Base-by-base conservation (phyloP, 2,888 invertebrate genomes). In the Scaeva pyrastri region DNA sequence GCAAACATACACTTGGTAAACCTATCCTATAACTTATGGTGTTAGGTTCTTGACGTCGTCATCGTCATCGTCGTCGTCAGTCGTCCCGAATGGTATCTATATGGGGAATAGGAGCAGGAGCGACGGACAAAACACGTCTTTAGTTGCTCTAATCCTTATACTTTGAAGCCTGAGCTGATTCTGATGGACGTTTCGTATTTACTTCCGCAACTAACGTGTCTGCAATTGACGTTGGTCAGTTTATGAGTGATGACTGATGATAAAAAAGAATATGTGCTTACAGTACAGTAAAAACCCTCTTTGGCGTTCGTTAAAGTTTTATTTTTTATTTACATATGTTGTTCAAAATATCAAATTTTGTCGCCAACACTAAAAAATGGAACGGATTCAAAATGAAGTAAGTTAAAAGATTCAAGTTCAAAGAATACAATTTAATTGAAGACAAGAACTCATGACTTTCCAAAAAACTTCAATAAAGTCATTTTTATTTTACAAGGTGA, bases 101-200 rank as follows among this genome's bases (percentile, higher is more conserved):
- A 45, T 26, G 79, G 52, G 79, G 52, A 76, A 48, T 56, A 75
- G 71, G 76, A 76, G 72, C 81, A 75, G 71, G 76, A 76, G 72
- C 81, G 71, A 75, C 52, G 39, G 3, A 12, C 39, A 58, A 72
- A 73, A 58, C 79, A 80, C 58, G 74, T 80, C 79, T 71, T 58
- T 64, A 45, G 58, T 76, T 60, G 55, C 76, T 48, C 66, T 85
- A 81, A 85, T 85, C 85, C 85, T 85, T 85, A 76, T 76, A 50
- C 79, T 66, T 73, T 73, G 45, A 56, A 66, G 43, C 72, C 70
- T 77, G 81, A 75, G 85, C 74, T 74, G 82, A 78, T 74, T 86
- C 52, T 70, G 74, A 81, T 86, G 82, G 86, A 82, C 86, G 74
- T 66, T 48, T 77, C 73, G 45, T 39, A 60, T 62, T 77, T 41